Conservation (phyloP, 1,140 invertebrate species). For the Trichogramma pretiosum region DNA sequence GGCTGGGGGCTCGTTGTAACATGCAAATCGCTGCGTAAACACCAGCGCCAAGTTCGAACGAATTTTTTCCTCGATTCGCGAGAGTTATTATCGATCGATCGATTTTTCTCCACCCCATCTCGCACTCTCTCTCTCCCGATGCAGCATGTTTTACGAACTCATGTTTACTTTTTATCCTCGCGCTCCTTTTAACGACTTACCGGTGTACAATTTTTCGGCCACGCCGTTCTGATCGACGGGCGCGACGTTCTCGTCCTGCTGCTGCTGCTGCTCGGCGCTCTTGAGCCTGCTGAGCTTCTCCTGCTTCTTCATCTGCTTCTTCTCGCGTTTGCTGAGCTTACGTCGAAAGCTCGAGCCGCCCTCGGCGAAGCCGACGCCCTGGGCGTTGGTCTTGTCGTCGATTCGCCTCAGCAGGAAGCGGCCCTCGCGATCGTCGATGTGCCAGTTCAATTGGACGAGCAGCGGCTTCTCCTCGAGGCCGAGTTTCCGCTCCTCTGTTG, state of each 20-base stretch:
- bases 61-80: too few relatives aligned
- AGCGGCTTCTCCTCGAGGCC: slow-evolving; percentile 87
- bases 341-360: slow-evolving; percentile 65
- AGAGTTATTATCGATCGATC: too few relatives aligned
- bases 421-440: slow-evolving; percentile 94
- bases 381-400: slow-evolving; percentile 64
- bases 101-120: too few relatives aligned
- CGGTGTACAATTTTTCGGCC: slow-evolving; percentile 86
- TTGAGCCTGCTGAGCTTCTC: slow-evolving; percentile 82
- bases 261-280: slow-evolving; percentile 47
- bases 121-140: too few relatives aligned
- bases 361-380: slow-evolving; percentile 51
- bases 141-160: too few relatives aligned
- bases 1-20: too few relatives aligned
- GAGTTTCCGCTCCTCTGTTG: slow-evolving; percentile 83
- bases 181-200: slow-evolving; percentile 36
- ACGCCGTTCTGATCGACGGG: slow-evolving; percentile 78
- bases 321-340: slow-evolving; percentile 96
- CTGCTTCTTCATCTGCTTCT: slow-evolving; percentile 96
- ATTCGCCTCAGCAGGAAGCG: slow-evolving; percentile 87
- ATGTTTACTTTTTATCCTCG: background rate
- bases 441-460: slow-evolving; percentile 98
- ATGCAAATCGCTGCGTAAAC: too few relatives aligned
- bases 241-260: slow-evolving; percentile 55
- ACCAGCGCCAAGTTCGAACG: too few relatives aligned